Evolutionary conservation across 2,113 vertebrate species (phyloP), one percentile per base, ranked within the genome.

Genomic region (Paracanthobrama guichenoti): DNA sequence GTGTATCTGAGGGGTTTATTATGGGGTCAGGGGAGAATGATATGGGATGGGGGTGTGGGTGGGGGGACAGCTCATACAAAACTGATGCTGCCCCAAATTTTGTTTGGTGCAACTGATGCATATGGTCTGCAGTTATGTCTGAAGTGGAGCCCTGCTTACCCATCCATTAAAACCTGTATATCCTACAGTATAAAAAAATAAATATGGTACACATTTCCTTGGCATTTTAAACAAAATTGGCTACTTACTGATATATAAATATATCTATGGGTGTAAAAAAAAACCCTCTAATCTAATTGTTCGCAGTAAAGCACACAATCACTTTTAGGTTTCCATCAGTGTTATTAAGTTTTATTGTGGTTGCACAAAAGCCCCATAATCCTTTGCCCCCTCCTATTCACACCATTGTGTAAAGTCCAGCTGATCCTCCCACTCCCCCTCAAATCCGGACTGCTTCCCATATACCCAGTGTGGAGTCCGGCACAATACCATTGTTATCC

Each of bases 401-500:
- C 84, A 86, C 82, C 69, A 82, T 89, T 89, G 89, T 90, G 90
- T 84, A 88, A 85, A 80, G 79, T 84, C 86, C 88, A 90, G 90
- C 91, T 92, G 90, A 93, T 93, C 81, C 44, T 85, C 57, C 83
- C 84, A 59, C 82, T 83, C 67, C 62, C 84, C 74, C 46, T 62
- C 77, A 69, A 76, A 88, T 57, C 79, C 84, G 66, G 86, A 85
- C 84, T 81, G 85, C 90, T 92, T 93, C 90, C 88, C 91, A 91
- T 87, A 77, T 82, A 86, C 75, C 84, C 79, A 79, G 71, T 39
- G 85, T 89, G 88, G 86, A 85, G 73, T 89, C 91, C 81, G 69
- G 88, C 88, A 92, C 91, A 93, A 92, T 92, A 90, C 90, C 88
- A 92, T 94, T 94, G 92, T 94, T 92, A 90, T 91, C 91, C 84